Conservation (phyloP, 2,888 invertebrate genomes). For the Rhingia rostrata region DNA sequence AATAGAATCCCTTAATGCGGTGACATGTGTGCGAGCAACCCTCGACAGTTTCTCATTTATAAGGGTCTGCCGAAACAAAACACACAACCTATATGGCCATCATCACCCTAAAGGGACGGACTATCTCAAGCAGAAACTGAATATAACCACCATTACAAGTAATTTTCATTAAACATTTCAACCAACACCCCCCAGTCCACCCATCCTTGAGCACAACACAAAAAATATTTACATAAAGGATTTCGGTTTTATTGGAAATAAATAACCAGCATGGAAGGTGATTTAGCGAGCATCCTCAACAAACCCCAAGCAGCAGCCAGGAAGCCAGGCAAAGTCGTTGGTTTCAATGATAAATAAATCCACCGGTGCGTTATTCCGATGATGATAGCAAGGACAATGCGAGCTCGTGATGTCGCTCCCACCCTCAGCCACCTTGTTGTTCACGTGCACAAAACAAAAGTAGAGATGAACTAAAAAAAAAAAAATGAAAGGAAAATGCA, state of each 20-base stretch:
- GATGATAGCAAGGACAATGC: conserved; percentile 29
- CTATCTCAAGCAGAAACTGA: conserved; percentile 39
- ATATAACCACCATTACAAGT: conserved; percentile 47
- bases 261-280: conserved; percentile 43
- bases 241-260: conserved; percentile 53
- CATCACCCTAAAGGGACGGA: conserved; percentile 15
- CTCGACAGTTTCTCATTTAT: conserved; percentile 4
- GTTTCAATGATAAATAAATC: conserved; percentile 37
- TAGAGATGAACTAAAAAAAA: conserved; percentile 3
- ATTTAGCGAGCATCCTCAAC: conserved; percentile 32
- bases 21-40: conserved; percentile 35
- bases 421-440: conserved; percentile 24
- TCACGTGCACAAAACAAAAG: conserved; percentile 38
- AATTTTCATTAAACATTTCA: conserved; percentile 54
- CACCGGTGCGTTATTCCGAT: conserved; percentile 47
- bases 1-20: conserved; percentile 18
- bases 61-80: background rate
- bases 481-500: conserved; percentile 15
- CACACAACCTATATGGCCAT: background rate
- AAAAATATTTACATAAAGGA: conserved; percentile 58
- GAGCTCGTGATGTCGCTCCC: background rate
- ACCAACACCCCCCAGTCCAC: background rate
- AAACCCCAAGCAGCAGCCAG: conserved; percentile 5
- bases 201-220: background rate
- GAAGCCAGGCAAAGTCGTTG: conserved; percentile 16